Conservation (phyloP, 2,888 invertebrate genomes). For the Ophion costatus region DNA sequence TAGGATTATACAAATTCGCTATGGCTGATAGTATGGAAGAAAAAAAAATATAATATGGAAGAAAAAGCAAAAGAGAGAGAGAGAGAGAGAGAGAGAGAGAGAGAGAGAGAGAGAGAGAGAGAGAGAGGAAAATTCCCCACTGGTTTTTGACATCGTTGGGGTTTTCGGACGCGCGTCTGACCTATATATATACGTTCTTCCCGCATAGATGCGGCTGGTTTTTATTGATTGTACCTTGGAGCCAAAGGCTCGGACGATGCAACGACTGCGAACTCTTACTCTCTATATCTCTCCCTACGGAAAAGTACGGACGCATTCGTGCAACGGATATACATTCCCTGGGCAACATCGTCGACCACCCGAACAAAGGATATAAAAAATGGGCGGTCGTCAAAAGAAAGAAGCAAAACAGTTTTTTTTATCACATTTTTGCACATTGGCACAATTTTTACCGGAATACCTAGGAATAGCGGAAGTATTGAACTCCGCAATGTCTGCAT, state of each 20-base stretch:
- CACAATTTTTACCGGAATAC: no score
- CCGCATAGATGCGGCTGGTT: constrained; percentile 56
- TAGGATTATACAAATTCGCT: constrained; percentile 25
- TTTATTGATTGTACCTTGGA: constrained; percentile 60
- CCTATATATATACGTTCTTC: constrained; percentile 21
- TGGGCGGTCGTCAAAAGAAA: no score
- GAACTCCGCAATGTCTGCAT: no score
- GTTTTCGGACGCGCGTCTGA: constrained; percentile 1
- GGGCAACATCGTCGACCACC: not conserved
- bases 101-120: not conserved
- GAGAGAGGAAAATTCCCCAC: not conserved
- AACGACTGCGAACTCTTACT: constrained; percentile 36
- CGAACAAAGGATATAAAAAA: not conserved
- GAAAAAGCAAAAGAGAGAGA: no score
- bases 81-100: not conserved
- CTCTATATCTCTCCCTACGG: not conserved
- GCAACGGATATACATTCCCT: not conserved
- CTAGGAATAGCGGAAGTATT: no score
- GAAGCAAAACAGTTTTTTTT: no score
- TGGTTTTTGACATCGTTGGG: constrained; percentile 2
- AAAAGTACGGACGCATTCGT: not conserved
- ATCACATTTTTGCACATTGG: no score
- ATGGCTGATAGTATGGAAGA: not conserved
- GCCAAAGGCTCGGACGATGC: constrained; percentile 39
- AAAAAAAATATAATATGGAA: no score